Base-by-base conservation (phyloP, 1,140 invertebrate species). In the Tribolium madens region DNA sequence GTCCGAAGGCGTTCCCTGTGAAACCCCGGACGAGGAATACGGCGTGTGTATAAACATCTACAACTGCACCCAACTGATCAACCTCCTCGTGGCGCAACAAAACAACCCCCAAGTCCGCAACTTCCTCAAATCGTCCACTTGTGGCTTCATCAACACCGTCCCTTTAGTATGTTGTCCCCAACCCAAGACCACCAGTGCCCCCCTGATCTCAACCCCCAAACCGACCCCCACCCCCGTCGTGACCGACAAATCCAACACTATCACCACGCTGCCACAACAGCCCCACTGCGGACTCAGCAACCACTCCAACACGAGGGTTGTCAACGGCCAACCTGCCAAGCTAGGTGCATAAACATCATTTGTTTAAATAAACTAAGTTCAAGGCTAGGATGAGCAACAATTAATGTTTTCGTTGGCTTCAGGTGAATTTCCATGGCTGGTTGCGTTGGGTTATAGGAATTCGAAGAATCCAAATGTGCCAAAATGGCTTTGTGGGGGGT, bases 401-500 rank as follows among this genome's bases (percentile, higher is more conserved):
- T 15, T 18, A 7, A 57, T 26, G 46, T 57, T 46, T 78, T 42
- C 2, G n/a, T 26, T 26, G 3, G 21, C 21, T 77, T 42, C 81
- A 91, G 91, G 92, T 46, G 88, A 90, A 14, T 93, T 92, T 89
- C 93, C 93, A 0, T 94, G 92, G 92, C 88, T 94, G 68, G 89
- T 90, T 0, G 89, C 90, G 1, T 85, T 95, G 26, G 93, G 92
- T 0, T 94, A 92, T 85, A 83, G 80, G 71, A 86, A 87, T 78
- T 80, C 79, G 14, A 79, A 87, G n/a, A 86, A 85, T 78, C 85
- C 86, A 42, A 82, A 82, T 48, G 84, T 83, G 73, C 81, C 88
- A 0, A 86, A 87, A 78, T 94, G 91, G 88, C 84, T 91, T n/a
- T 97, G 96, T 84, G 95, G 93, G 0, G 95, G 93, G n/a, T 91